Evolutionary conservation across 1,140 invertebrate genomes (phyloP).

Genomic region (Cotesia typhae): DNA sequence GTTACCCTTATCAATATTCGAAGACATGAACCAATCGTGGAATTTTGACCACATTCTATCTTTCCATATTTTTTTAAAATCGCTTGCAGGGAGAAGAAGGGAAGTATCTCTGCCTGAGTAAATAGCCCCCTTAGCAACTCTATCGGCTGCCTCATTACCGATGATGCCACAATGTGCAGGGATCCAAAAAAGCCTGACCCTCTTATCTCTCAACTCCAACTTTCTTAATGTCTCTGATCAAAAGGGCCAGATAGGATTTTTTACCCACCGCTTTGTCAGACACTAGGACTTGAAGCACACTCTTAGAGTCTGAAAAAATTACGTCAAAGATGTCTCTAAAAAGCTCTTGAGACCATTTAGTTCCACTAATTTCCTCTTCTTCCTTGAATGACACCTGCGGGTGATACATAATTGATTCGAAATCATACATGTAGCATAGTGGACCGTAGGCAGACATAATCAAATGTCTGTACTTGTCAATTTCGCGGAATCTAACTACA

Average conservation of each 20-base stretch:
- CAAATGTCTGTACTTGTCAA: not conserved
- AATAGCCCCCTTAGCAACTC: not conserved
- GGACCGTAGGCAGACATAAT: not conserved
- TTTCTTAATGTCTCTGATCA: constrained; percentile 10
- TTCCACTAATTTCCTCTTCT: not conserved
- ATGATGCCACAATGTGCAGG: constrained; percentile 10
- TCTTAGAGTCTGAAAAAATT: constrained; percentile 24
- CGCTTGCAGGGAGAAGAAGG: not conserved
- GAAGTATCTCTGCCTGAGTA: not conserved
- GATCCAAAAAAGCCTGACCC: constrained; percentile 2
- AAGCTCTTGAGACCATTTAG: not conserved
- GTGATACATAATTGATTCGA: no score
- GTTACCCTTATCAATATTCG: no score
- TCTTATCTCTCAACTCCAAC: not conserved
- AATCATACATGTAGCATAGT: not conserved
- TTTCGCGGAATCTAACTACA: not conserved
- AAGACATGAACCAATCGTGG: no score
- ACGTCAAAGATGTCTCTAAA: not conserved
- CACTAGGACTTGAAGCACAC: constrained; percentile 5
- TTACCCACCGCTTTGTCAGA: not conserved
- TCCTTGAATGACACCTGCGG: constrained; percentile 9
- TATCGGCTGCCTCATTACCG: constrained; percentile 5
- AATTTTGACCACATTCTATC: not conserved
- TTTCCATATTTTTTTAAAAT: constrained; percentile 14
- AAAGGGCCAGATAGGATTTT: not conserved